Base-by-base conservation (phyloP, 2,888 invertebrate species). In the Ectemnius lituratus region DNA sequence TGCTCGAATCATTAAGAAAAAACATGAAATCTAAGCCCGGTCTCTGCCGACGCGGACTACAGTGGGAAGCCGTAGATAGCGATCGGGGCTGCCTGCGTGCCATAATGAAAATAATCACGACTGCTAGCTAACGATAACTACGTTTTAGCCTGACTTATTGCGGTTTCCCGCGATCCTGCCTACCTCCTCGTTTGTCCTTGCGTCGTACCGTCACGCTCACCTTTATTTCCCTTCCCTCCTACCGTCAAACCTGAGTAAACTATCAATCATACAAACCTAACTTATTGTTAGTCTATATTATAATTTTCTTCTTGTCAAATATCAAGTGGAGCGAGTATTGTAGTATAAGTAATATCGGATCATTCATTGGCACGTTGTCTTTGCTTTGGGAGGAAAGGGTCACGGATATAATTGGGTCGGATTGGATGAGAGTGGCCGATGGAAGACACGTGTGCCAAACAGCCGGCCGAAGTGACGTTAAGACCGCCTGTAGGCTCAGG, bases 1-100 rank as follows among this genome's bases (percentile, higher is more conserved):
- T 90, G 89, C 89, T 90, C 88, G 88, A 90, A 90, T 90, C 89
- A 90, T 90, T 90, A 90, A 89, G 89, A 90, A 90, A 90, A 90
- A 90, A 90, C 89, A 90, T 88, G 90, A 88, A 89, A 89, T 90
- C 88, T 86, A 88, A 90, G 85, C 78, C 80, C 71, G 78, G 79
- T 75, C 76, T 78, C 67, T 77, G 83, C 80, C 75, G 71, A 14
- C 75, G 82, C 76, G 78, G 81, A 77, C 80, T 84, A 83, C 87
- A 88, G 87, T 89, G 88, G 88, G 88, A 89, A 89, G 87, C 81
- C 73, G 77, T 74, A 84, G 89, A 89, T 89, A 88, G 82, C 83
- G 82, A 89, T 89, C 89, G 80, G 62, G 37, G 6, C 37, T 37
- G 37, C 37, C 66, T 61, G 82, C 85, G 82, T 87, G 84, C 84